Evolutionary conservation across 2,113 vertebrate species (phyloP).

Genomic region (Cottus gobio): DNA sequence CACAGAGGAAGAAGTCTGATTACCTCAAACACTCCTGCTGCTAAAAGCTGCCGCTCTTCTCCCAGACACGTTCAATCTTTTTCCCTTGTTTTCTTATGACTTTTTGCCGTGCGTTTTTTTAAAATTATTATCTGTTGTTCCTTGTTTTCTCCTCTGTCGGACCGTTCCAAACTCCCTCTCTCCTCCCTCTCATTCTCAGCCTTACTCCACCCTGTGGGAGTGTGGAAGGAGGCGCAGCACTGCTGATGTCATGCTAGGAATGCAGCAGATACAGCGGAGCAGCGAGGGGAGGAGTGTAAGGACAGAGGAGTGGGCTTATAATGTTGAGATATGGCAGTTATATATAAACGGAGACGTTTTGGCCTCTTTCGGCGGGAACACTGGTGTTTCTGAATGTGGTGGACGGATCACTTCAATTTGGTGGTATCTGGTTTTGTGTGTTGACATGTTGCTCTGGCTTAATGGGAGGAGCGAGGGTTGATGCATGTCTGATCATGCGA

Average conservation of each 20-base stretch:
- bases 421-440: background rate
- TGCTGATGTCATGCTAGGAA: constrained; percentile 87
- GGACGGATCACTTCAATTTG: background rate
- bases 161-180: constrained; percentile 53
- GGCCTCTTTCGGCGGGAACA: background rate
- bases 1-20: constrained; percentile 14
- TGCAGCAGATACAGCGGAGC: constrained; percentile 77
- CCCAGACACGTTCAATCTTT: background rate
- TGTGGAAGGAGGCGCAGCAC: constrained; percentile 77
- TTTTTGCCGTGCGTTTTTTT: constrained; percentile 23
- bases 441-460: constrained; percentile 28
- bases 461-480: constrained; percentile 48
- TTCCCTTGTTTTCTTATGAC: background rate
- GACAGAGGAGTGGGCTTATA: constrained; percentile 47
- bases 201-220: constrained; percentile 80
- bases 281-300: constrained; percentile 62
- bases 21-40: constrained; percentile 40
- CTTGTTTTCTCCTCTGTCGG: constrained; percentile 60
- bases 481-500: constrained; percentile 79
- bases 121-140: constrained; percentile 20
- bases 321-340: constrained; percentile 10
- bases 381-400: background rate
- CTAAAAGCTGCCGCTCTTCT: constrained; percentile 19
- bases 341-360: background rate
- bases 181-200: constrained; percentile 54